A percentile compares a stretch with the other conserved stretches of the same genome.
Evolutionary conservation across 2,797 vertebrate genomes (phyloP).

Genomic region (Calcarius lapponicus): DNA sequence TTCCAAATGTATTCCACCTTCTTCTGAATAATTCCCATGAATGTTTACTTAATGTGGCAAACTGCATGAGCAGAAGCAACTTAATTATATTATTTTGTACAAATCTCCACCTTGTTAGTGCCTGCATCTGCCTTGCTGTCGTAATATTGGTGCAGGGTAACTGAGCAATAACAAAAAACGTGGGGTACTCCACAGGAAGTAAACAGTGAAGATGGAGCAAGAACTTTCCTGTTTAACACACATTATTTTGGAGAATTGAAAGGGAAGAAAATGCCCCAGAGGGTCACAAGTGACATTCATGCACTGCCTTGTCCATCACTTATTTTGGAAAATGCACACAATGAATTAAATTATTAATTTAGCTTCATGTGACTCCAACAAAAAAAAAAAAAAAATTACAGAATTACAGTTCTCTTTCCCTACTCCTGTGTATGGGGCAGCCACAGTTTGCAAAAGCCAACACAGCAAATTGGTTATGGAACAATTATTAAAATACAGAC

Average conservation of each 20-base stretch:
- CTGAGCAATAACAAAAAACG: slow-evolving; percentile 31
- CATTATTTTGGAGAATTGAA: not conserved
- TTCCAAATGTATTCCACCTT: slow-evolving; percentile 14
- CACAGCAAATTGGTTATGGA: not conserved
- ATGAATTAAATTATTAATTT: not conserved
- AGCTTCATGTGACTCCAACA: not conserved
- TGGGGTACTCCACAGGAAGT: not conserved
- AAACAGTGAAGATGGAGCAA: not conserved
- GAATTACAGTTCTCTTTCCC: not conserved
- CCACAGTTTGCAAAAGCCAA: not conserved
- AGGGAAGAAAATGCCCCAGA: not conserved
- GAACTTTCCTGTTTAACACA: not conserved
- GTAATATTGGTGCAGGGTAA: not conserved
- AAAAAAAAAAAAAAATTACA: not conserved
- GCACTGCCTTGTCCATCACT: not conserved
- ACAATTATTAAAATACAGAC: not conserved
- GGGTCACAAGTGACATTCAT: not conserved
- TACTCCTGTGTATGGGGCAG: not conserved
- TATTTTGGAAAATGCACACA: not conserved
- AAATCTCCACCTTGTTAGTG: slow-evolving; percentile 56
- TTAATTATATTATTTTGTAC: slow-evolving; percentile 68
- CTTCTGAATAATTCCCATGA: slow-evolving; percentile 52
- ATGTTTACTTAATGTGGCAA: slow-evolving; percentile 57
- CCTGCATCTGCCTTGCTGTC: slow-evolving; percentile 37
- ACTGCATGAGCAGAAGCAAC: slow-evolving; percentile 59